Base-by-base conservation (phyloP, 2,888 invertebrate genomes). In the Ormyrus thymus region DNA sequence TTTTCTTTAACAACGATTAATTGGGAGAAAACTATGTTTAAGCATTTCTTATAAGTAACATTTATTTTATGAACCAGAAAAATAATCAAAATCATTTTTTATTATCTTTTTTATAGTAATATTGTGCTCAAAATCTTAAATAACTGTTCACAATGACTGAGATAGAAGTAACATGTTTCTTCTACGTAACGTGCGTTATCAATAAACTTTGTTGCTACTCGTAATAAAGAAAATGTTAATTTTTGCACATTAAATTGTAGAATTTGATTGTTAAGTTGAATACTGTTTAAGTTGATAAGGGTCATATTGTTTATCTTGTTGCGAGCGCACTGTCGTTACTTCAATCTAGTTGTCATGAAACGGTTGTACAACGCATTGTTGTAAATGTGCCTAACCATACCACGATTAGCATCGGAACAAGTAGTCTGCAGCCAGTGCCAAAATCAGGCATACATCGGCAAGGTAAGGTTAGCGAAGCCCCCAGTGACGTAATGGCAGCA, bases 391-490 rank as follows among this genome's bases (percentile, higher is more conserved):
- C 74, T 65, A 61, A 76, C 64, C 77, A 77, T 78, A 80, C 82
- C 81, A 82, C 76, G 70, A 80, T 81, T 81, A 77, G 72, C 73
- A 74, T 80, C 56, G 77, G 66, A 82, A 82, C 82, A 79, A 82
- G 81, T 80, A 82, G 80, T 84, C 82, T 83, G 82, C 83, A 80
- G 77, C 83, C 83, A 84, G 80, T 85, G 81, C 83, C 82, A 83
- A 83, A 83, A 81, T 83, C 82, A 83, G 84, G 83, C 83, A 84
- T 84, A 86, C 84, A 84, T 82, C 83, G 86, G 85, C 86, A 87
- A 86, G 86, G 85, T 86, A 86, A 86, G 82, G 83, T 86, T 87
- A 89, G 86, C 86, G 85, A 87, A 89, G 87, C 88, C 89, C 89
- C 89, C 89, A 87, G 84, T 87, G 86, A 86, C 88, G 88, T 84